Percentiles rank a stretch among this genome's conserved stretches.
Conservation (phyloP, 2,797 vertebrate species). For the Scolopax bukidnonensis region DNA sequence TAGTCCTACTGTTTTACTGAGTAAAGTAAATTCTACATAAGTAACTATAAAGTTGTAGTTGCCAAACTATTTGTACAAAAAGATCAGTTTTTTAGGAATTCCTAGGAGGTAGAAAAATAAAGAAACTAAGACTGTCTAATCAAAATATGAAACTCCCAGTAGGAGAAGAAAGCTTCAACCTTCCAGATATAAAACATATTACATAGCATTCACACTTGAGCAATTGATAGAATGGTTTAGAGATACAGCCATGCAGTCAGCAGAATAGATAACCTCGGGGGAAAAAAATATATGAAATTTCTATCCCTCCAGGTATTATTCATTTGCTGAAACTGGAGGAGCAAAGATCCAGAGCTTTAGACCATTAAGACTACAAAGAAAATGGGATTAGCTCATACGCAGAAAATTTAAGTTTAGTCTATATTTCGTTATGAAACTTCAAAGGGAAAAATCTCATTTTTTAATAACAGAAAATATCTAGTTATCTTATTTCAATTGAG, state of each 20-base stretch:
- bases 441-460: not conserved
- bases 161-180: conserved; percentile 50
- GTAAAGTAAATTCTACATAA: not conserved
- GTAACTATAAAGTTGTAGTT: not conserved
- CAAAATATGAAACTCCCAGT: conserved; percentile 49
- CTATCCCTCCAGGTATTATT: conserved; percentile 14
- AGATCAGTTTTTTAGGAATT: not conserved
- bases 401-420: not conserved
- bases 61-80: not conserved
- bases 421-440: not conserved
- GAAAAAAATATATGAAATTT: conserved; percentile 32
- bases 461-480: not conserved
- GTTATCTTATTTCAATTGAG: not conserved
- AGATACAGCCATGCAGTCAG: conserved; percentile 44
- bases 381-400: not conserved
- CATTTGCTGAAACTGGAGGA: conserved; percentile 30
- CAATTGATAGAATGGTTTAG: conserved; percentile 42
- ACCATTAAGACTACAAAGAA: not conserved
- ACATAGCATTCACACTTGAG: conserved; percentile 51
- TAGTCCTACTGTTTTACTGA: not conserved
- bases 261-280: conserved; percentile 25
- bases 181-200: conserved; percentile 63
- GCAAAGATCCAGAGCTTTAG: not conserved
- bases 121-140: not conserved
- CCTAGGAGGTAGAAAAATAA: not conserved